phyloP scores from a whole-genome alignment of 2,113 vertebrate genomes.

The Tachuris rubrigastra region DNA sequence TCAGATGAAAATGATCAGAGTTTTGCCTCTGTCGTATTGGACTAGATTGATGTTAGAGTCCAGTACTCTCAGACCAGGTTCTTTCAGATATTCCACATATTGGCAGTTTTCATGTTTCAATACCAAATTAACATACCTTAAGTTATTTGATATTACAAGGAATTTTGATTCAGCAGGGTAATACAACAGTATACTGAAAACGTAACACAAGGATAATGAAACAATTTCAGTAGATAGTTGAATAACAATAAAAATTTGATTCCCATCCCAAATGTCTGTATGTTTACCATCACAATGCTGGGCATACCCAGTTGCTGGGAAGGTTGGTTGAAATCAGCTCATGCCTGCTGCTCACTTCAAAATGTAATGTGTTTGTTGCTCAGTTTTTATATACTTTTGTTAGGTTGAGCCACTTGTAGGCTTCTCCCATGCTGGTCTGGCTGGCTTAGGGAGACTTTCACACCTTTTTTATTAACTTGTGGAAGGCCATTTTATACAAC shows the following conservation, averaged over 20 bases:
- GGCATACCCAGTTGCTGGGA: background rate
- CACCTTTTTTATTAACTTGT: background rate
- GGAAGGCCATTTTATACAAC: background rate
- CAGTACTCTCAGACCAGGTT: background rate
- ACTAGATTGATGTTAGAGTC: background rate
- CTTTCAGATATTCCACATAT: background rate
- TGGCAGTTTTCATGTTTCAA: background rate
- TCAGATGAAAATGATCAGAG: constrained; percentile 21
- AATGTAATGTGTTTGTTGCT: background rate
- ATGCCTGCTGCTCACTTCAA: background rate
- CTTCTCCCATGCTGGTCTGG: background rate
- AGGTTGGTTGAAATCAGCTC: background rate
- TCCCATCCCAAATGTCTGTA: background rate
- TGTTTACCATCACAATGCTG: background rate
- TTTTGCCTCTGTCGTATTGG: background rate
- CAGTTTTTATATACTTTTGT: background rate
- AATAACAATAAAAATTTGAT: background rate
- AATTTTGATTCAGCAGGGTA: background rate
- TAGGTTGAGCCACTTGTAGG: background rate
- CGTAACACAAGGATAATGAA: background rate
- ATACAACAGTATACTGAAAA: background rate
- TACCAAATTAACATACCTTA: background rate
- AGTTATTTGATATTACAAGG: background rate
- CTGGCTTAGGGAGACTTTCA: background rate
- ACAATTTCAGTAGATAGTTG: background rate